These are phyloP conservation scores for Numenius arquata DNA, from an alignment of 2,113 vertebrate genomes.

Conservation along the genomic window DNA sequence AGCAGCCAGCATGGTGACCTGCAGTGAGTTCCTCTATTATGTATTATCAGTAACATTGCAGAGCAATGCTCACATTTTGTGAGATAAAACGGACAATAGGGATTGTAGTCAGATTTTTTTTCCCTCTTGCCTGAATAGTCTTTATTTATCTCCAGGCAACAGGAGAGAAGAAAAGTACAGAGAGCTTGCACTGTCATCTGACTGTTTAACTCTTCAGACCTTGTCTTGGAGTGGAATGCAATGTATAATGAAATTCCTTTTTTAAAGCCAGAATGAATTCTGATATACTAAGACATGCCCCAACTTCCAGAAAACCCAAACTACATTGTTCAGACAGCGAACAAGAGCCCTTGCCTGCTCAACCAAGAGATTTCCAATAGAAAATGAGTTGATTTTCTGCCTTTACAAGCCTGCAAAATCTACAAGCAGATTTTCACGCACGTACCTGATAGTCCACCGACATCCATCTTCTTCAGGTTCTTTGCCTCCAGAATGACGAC, in stretches of 20 bases:
- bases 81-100: conserved; percentile 51
- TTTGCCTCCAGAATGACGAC: conserved; percentile 97
- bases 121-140: not conserved
- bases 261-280: not conserved
- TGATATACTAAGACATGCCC: not conserved
- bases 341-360: not conserved
- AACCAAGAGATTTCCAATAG: not conserved
- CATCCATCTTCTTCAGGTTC: conserved; percentile 99
- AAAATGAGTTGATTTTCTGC: not conserved
- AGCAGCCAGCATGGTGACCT: not conserved
- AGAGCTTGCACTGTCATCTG: not conserved
- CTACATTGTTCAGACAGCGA: not conserved
- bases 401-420: not conserved
- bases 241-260: not conserved
- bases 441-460: conserved; percentile 95
- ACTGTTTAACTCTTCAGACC: conserved; percentile 18
- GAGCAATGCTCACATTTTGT: conserved; percentile 23
- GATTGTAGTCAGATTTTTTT: not conserved
- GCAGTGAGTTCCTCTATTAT: not conserved
- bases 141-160: conserved; percentile 44
- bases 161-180: conserved; percentile 4
- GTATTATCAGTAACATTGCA: not conserved
- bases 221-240: not conserved
- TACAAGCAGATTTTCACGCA: conserved; percentile 4
- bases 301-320: conserved; percentile 10